Conservation (phyloP, 1,140 invertebrate genomes). For the Telenomus remus region DNA sequence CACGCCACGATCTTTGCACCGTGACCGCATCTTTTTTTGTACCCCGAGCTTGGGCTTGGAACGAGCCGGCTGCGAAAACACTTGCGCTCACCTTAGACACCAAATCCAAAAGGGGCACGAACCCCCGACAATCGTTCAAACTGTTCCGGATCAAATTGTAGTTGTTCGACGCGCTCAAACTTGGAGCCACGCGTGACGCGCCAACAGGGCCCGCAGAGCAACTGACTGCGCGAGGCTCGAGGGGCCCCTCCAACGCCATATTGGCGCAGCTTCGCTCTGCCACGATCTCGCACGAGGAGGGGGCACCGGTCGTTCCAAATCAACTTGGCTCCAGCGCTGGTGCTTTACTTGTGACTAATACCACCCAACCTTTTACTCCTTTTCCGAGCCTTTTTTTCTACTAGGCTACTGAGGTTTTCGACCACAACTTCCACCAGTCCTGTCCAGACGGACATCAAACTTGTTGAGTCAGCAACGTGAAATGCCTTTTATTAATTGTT, state of each 20-base stretch:
- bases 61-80: too few relatives aligned
- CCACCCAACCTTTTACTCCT: conserved; percentile 15
- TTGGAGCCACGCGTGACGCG: conserved; percentile 58
- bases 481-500: conserved; percentile 7
- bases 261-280: conserved; percentile 54
- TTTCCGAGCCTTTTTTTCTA: not conserved
- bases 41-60: too few relatives aligned
- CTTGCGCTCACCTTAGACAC: too few relatives aligned
- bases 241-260: conserved; percentile 70
- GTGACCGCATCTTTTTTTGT: too few relatives aligned
- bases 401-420: not conserved
- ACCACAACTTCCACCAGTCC: not conserved
- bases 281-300: conserved; percentile 31
- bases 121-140: too few relatives aligned
- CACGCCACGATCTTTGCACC: too few relatives aligned
- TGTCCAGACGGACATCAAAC: not conserved
- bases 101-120: too few relatives aligned
- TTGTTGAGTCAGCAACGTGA: conserved; percentile 2
- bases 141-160: not conserved
- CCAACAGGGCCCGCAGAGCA: conserved; percentile 70
- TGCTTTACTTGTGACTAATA: conserved; percentile 46
- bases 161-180: conserved; percentile 19
- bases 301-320: conserved; percentile 37
- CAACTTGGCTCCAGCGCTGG: conserved; percentile 41
- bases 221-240: conserved; percentile 65